Base-by-base conservation (phyloP, 2,888 invertebrate genomes). In the Pachliopta kotzebuea region DNA sequence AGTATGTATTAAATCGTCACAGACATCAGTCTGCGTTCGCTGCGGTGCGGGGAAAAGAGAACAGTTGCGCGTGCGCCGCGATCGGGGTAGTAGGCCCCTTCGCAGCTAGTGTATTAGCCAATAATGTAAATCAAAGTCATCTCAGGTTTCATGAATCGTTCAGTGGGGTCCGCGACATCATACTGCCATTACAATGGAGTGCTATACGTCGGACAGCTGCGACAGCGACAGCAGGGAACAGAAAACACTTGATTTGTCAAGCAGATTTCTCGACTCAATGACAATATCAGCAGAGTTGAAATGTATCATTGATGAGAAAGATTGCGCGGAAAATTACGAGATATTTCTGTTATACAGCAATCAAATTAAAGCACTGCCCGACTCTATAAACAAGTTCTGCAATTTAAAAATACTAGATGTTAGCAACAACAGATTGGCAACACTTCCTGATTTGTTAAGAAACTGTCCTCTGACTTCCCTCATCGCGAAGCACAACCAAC, bases 311-410 rank as follows among this genome's bases (percentile, higher is more conserved):
- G 92, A 93, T 55, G 93, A 94, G 71, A 94, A 93, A 78, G 89
- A 93, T 76, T 89, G 89, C 72, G 88, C 88, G 72, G 88, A 91
- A 72, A 92, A 92, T 72, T 93, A 95, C 70, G 96, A 96, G 81
- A 95, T 95, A 57, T 92, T 98, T 69, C 93, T 97, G 68, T 92
- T 99, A 1, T 96, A 98, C 85, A 96, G 97, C 83, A 99, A 99
- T 89, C 94, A 94, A 53, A 90, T 99, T 69, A 93, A 93, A 64
- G 86, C 88, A 6, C 81, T 98, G 61, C 99, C 94, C 68, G 85
- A 84, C 21, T 93, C 94, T 62, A 92, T 94, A 69, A 84, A 89
- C 69, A 93, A 92, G 78, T 97, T 97, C 83, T 85, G 82, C 69
- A 96, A 96, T 84, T 90, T 98, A 69, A 95, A 95, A 78, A 93